Evolutionary conservation across 2,113 vertebrate species (phyloP).

Genomic region (Megaleporinus macrocephalus): DNA sequence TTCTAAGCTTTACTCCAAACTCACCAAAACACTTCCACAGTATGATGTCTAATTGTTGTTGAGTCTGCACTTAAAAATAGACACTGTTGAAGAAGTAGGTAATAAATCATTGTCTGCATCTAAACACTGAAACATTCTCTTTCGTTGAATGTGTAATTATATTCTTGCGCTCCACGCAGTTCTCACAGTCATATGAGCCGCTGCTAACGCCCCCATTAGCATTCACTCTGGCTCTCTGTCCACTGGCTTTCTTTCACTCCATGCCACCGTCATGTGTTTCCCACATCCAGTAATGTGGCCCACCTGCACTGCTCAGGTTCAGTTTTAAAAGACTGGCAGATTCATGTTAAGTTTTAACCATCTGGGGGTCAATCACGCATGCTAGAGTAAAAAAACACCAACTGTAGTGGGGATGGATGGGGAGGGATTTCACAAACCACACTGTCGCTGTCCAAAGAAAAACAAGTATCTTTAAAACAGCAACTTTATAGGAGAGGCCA

Average conservation of each 20-base stretch:
- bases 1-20: background rate
- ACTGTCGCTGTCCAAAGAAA: too few relatives aligned
- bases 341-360: background rate
- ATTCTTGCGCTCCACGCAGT: constrained; percentile 45
- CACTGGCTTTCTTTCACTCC: constrained; percentile 17
- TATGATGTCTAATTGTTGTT: background rate
- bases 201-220: constrained; percentile 27
- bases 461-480: too few relatives aligned
- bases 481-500: too few relatives aligned
- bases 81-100: constrained; percentile 15
- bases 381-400: background rate
- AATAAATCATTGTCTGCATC: constrained; percentile 48
- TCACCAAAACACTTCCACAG: background rate
- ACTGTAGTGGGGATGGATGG: background rate
- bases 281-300: background rate
- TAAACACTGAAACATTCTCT: constrained; percentile 44
- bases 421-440: background rate
- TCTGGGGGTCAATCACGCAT: too few relatives aligned
- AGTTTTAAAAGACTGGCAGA: background rate
- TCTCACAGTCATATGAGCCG: constrained; percentile 42
- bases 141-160: constrained; percentile 54
- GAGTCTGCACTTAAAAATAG: background rate
- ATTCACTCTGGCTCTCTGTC: constrained; percentile 19
- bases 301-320: background rate
- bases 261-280: background rate